A percentile compares a stretch with the other conserved stretches of the same genome.
Conservation (phyloP, 2,888 invertebrate species). For the Antitype chi region DNA sequence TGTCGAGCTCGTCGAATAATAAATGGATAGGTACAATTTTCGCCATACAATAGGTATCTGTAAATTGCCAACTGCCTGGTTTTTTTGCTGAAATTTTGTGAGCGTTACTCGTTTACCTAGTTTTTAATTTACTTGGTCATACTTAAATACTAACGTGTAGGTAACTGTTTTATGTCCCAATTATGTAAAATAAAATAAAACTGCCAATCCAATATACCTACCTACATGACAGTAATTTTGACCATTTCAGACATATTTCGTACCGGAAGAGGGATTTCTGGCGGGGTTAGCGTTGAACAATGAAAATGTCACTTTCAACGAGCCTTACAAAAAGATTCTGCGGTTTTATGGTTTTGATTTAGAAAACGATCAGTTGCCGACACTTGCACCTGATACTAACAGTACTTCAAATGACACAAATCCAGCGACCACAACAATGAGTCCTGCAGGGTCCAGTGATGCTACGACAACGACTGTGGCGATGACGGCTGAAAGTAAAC, state of each 20-base stretch:
- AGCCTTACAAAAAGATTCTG: slow-evolving; percentile 93
- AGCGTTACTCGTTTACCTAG: too few species aligned
- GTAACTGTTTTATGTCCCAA: too few species aligned
- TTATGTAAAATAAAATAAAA: too few species aligned
- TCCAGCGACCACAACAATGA: slow-evolving; percentile 60
- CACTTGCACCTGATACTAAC: slow-evolving; percentile 72
- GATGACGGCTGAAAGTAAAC: slow-evolving; percentile 68
- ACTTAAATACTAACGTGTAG: too few species aligned
- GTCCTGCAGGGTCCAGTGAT: slow-evolving; percentile 51
- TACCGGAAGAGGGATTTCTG: slow-evolving; percentile 95
- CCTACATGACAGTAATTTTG: slow-evolving; percentile 18
- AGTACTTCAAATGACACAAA: slow-evolving; percentile 70
- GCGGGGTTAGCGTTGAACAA: slow-evolving; percentile 95
- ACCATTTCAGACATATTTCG: slow-evolving; percentile 94
- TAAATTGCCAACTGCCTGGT: not conserved
- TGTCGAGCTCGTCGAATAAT: not conserved
- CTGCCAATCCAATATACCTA: not conserved
- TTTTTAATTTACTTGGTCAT: too few species aligned
- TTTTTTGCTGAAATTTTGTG: too few species aligned
- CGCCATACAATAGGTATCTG: not conserved
- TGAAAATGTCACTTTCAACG: slow-evolving; percentile 94
- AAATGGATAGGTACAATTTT: not conserved
- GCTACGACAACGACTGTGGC: slow-evolving; percentile 59
- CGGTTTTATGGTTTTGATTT: slow-evolving; percentile 96
- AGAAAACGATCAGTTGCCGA: slow-evolving; percentile 85